These are phyloP conservation scores for Stenichneumon culpator DNA, from an alignment of 2,888 invertebrate genomes.

Conservation along the genomic window DNA sequence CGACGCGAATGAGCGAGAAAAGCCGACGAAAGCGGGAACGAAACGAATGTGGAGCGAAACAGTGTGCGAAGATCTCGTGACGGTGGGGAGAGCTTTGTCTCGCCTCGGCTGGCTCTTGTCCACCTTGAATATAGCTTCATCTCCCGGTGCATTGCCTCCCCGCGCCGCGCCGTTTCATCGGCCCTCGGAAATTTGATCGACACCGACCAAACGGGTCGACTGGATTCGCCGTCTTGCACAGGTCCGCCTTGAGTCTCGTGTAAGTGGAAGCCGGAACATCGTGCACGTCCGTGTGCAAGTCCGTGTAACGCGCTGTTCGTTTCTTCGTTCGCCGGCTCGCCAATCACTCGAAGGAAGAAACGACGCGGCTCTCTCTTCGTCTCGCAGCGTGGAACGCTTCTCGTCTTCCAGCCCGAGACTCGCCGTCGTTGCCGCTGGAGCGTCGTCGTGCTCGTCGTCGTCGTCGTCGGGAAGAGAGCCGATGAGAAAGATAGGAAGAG, in stretches of 20 bases:
- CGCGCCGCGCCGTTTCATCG: constrained; percentile 8
- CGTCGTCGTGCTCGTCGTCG: constrained; percentile 36
- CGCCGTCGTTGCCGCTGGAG: not conserved
- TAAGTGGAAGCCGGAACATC: constrained; percentile 55
- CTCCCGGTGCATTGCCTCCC: constrained; percentile 41
- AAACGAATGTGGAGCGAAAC: constrained; percentile 36
- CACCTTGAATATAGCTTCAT: constrained; percentile 80
- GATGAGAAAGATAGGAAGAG: constrained; percentile 46
- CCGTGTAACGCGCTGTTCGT: not conserved
- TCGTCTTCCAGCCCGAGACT: constrained; percentile 38
- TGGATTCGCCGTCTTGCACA: constrained; percentile 70
- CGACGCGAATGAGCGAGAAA: not conserved
- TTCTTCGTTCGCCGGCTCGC: constrained; percentile 43
- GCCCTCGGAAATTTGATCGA: constrained; percentile 84
- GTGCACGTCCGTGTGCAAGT: not conserved
- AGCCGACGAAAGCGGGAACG: not conserved
- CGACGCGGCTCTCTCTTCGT: constrained; percentile 4
- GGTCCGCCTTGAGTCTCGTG: constrained; percentile 49
- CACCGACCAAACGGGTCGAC: constrained; percentile 83
- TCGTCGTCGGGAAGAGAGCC: constrained; percentile 49
- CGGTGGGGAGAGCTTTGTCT: constrained; percentile 77
- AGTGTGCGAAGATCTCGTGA: constrained; percentile 50
- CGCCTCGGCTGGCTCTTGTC: constrained; percentile 71
- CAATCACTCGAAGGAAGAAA: constrained; percentile 29
- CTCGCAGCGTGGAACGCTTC: constrained; percentile 36